These are phyloP conservation scores for Indri indri DNA, from an alignment of 2,113 vertebrate genomes.

Conservation along the genomic window DNA sequence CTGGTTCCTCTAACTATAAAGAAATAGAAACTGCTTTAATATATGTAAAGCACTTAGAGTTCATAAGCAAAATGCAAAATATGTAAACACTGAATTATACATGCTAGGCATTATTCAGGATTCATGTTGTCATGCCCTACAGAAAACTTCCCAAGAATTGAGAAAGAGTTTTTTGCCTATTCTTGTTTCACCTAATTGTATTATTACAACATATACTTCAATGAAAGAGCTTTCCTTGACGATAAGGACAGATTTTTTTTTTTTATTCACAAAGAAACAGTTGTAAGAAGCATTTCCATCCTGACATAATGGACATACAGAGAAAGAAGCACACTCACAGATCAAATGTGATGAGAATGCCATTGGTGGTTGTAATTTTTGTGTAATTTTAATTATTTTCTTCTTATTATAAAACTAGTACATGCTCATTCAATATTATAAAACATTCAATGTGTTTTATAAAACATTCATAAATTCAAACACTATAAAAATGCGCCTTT, in stretches of 20 bases:
- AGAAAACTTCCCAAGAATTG: background rate
- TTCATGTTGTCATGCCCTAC: background rate
- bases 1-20: background rate
- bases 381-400: background rate
- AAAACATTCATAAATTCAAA: constrained; percentile 2
- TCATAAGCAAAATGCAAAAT: background rate
- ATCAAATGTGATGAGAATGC: background rate
- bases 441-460: background rate
- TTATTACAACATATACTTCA: background rate
- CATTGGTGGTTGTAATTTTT: background rate
- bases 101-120: background rate
- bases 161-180: background rate
- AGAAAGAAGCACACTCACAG: background rate
- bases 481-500: background rate
- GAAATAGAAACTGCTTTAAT: constrained; percentile 6
- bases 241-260: background rate
- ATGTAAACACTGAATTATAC: background rate
- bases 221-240: background rate
- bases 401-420: background rate
- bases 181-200: background rate
- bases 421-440: background rate
- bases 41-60: background rate
- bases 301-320: background rate
- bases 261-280: background rate
- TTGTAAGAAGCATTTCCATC: background rate